Evolutionary conservation across 1,140 invertebrate genomes (phyloP).

Genomic region (Drosophila ambigua): DNA sequence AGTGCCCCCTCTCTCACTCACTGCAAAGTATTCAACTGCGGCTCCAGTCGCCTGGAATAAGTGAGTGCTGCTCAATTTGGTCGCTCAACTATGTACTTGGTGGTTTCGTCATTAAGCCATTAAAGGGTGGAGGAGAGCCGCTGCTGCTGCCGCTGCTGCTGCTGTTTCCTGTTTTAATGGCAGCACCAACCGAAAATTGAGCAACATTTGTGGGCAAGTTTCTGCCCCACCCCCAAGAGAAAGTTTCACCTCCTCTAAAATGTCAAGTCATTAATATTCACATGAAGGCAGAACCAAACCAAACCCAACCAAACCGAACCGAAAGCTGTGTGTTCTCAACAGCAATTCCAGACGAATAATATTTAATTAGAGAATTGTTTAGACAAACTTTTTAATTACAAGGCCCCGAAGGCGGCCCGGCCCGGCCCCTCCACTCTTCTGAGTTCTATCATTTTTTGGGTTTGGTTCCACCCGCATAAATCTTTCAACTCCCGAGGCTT

Average conservation of each 20-base stretch:
- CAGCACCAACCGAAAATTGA: constrained; percentile 60
- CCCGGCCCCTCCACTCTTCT: constrained; percentile 16
- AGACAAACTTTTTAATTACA: constrained; percentile 79
- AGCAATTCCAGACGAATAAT: constrained; percentile 65
- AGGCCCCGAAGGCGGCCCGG: constrained; percentile 10
- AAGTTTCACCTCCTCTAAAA: constrained; percentile 45
- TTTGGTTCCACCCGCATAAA: constrained; percentile 51
- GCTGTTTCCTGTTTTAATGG: constrained; percentile 43
- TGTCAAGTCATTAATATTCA: constrained; percentile 79
- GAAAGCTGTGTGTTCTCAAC: constrained; percentile 20
- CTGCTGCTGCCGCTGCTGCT: constrained; percentile 1
- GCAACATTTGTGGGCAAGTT: constrained; percentile 70
- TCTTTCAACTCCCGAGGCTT: constrained; percentile 38
- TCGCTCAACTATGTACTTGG: constrained; percentile 73
- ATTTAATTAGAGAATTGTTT: constrained; percentile 82
- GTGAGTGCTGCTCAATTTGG: constrained; percentile 78
- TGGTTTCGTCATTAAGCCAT: constrained; percentile 79
- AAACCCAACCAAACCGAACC: too few species aligned
- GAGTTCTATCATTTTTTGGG: constrained; percentile 11
- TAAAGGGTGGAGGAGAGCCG: constrained; percentile 38
- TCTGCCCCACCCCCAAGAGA: constrained; percentile 2
- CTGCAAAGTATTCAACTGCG: constrained; percentile 38
- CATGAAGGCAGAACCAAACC: constrained; percentile 36
- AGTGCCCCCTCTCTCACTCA: too few species aligned
- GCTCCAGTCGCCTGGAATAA: constrained; percentile 61